Evolutionary conservation across 2,888 invertebrate species (phyloP), one percentile per base, ranked within the genome.

Genomic region (Blera fallax): DNA sequence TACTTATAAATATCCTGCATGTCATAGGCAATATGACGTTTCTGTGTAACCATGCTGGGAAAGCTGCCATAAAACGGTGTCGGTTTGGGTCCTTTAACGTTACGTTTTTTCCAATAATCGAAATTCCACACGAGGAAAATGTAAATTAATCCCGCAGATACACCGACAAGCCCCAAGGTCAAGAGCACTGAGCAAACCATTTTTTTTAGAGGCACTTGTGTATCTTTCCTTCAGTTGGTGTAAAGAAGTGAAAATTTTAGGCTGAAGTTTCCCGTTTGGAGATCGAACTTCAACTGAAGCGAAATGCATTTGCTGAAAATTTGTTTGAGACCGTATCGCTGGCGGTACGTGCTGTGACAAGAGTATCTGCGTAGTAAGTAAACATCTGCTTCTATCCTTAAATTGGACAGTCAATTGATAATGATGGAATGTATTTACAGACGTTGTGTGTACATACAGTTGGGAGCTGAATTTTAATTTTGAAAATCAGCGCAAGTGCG

Each of bases 1-100:
- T 88, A 93, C 93, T 89, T 88, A 87, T 93, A 93, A n/a, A 93
- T 90, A 3, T 91, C 88, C 60, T 91, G 87, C 0, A 92, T 29
- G 74, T 92, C 91, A 72, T 91, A 90, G 7, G 89, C 85, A 1
- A 89, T 60, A 58, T 90, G 89, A 14, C 88, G 88, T 64, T 89
- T 90, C 77, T 89, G 79, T 0, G 88, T 88, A 7, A 89, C 87
- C 79, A 89, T 72, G 34, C 87, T 88, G 1, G 90, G 90, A 34
- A 91, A 88, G 76, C 90, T 93, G 0, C 93, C 93, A 4, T 90
- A 88, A 0, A 91, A 77, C 0, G 90, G 50, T 4, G 62, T 77
- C 0, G 93, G 93, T 60, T 88, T 87, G 0, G 92, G 92, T 11
- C 91, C 91, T 0, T 89, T 89, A 0, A 93, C 89, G 0, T 89